Conservation (phyloP, 2,113 vertebrate genomes). For the Lynx canadensis region DNA sequence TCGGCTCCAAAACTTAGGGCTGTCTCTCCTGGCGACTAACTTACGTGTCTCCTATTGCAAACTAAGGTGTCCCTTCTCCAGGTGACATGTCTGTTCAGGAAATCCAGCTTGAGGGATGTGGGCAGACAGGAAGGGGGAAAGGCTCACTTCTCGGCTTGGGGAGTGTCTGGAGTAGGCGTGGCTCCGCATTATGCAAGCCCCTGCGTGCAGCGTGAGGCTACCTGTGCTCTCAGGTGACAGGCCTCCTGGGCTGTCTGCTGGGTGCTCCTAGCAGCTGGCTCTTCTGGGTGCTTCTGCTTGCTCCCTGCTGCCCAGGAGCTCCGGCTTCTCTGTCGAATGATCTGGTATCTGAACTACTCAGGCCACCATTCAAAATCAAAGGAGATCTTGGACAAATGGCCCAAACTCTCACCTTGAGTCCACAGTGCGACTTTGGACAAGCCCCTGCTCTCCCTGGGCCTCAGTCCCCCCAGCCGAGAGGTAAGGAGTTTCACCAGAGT, state of each 20-base stretch:
- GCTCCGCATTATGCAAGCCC: background rate
- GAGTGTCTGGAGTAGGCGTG: background rate
- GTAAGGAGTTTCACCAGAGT: background rate
- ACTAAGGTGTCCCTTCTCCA: background rate
- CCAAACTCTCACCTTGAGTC: background rate
- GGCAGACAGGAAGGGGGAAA: background rate
- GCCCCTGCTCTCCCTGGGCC: background rate
- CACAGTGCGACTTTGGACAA: background rate
- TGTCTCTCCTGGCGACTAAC: background rate
- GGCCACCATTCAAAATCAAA: background rate
- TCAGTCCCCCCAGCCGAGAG: background rate
- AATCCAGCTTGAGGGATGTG: background rate
- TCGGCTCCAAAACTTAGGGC: background rate
- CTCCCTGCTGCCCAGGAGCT: background rate
- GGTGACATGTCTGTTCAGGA: background rate
- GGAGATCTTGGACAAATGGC: background rate
- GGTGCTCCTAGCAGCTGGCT: background rate
- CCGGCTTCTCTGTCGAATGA: background rate
- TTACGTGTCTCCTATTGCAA: background rate
- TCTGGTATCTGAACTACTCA: background rate
- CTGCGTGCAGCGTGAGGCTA: background rate
- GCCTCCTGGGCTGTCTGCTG: background rate
- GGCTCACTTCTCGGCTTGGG: background rate
- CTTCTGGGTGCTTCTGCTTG: background rate
- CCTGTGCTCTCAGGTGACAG: background rate